Evolutionary conservation across 1,140 invertebrate species (phyloP), one percentile per base, ranked within the genome.

Genomic region (Aphelenchoides besseyi): DNA sequence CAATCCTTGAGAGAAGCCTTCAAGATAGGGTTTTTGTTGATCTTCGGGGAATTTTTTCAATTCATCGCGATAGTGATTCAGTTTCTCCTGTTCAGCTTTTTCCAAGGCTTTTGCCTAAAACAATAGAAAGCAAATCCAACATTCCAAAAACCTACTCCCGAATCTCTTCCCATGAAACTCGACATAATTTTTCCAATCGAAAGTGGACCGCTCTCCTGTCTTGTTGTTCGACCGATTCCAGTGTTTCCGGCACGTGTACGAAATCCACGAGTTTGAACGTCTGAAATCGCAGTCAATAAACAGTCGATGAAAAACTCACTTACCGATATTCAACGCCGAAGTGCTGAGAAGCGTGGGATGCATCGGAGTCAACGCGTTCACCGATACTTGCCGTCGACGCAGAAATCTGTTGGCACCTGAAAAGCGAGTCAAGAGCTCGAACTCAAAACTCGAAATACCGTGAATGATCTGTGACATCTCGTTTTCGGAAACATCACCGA

Each of bases 261-360:
- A 33, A 59, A 59, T 28, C 5, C 23, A 23, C 41, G 55, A 28
- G 55, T 59, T 59, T 59, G 55, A 59, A 59, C 55, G 55, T 59
- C 55, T 5, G n/a, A 59, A 5, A 8, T 33, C 18, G 55, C 5
- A 29, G 5, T 28, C 55, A 18, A 8, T 23, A 5, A 59, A 8
- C 32, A 33, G 23, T 48, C 12, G 41, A 48, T 12, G 12, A 23
- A 23, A 48, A 48, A 12, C 41, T 12, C 12, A 48, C 41, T 12
- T 16, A 48, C 41, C 41, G 41, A 48, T 48, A 23, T 48, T 12
- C 41, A 48, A 23, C 12, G 41, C 41, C 5, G 5, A 33, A 59
- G 55, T 23, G 55, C 5, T 23, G 12, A 59, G 23, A 5, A 59
- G 23, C 5, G 5, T 8, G 55, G 5, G 55, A 5, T 28, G 5